These are phyloP conservation scores for Drosophila putrida DNA, from an alignment of 2,888 invertebrate species.

Conservation along the genomic window DNA sequence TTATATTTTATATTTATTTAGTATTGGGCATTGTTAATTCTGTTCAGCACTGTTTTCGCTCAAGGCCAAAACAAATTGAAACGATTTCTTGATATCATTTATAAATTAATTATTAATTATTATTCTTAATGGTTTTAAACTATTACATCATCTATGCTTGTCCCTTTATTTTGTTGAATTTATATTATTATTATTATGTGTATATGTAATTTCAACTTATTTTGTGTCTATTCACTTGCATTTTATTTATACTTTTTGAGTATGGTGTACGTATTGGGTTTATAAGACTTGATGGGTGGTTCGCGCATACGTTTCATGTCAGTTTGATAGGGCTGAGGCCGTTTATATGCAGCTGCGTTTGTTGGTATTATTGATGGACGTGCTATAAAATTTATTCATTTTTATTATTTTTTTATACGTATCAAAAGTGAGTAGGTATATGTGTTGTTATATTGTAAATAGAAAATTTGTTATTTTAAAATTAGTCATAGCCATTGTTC, in stretches of 20 bases:
- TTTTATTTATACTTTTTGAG: constrained; percentile 80
- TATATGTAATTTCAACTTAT: constrained; percentile 30
- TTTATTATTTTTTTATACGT: constrained; percentile 46
- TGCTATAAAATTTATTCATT: constrained; percentile 80
- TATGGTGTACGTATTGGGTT: constrained; percentile 78
- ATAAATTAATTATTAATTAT: constrained; percentile 26
- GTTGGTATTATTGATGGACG: constrained; percentile 79
- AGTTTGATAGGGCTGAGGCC: constrained; percentile 77
- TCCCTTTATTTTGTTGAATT: constrained; percentile 10
- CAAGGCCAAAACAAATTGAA: constrained; percentile 46
- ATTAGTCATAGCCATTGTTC: constrained; percentile 36
- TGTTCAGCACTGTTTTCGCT: constrained; percentile 9
- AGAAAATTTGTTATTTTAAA: constrained; percentile 37
- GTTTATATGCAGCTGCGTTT: constrained; percentile 80
- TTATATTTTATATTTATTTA: constrained; percentile 38
- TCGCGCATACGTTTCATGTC: constrained; percentile 83
- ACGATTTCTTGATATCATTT: constrained; percentile 30
- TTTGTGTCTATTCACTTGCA: constrained; percentile 16
- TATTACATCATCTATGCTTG: constrained; percentile 51
- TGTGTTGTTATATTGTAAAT: constrained; percentile 38
- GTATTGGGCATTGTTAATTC: constrained; percentile 34
- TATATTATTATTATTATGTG: constrained; percentile 30
- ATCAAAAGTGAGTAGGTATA: constrained; percentile 25
- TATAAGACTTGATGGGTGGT: constrained; percentile 79
- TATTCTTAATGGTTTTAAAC: constrained; percentile 28